phyloP scores from a whole-genome alignment of 2,888 invertebrate species.

The Conops quadrifasciatus region DNA sequence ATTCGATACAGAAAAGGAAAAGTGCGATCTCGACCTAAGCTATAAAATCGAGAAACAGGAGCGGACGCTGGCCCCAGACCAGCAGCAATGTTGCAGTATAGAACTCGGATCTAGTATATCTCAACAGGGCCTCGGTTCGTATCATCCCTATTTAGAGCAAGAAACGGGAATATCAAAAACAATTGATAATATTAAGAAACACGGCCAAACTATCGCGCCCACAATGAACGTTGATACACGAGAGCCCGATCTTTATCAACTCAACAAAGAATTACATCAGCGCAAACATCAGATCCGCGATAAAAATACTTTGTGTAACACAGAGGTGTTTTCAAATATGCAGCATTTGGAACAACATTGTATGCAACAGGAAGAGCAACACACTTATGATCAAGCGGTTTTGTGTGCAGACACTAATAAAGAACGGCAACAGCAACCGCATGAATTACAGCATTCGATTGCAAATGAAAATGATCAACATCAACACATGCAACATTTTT shows the following conservation, averaged over 20 bases:
- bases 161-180: not conserved
- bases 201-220: not conserved
- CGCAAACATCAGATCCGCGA: not conserved
- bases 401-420: constrained; percentile 6
- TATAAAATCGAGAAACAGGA: not conserved
- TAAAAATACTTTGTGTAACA: not conserved
- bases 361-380: constrained; percentile 8
- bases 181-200: not conserved
- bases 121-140: not conserved
- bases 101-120: not conserved
- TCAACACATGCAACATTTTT: constrained; percentile 10
- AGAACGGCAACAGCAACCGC: constrained; percentile 20
- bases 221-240: not conserved
- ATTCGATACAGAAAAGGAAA: too few species aligned
- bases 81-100: not conserved
- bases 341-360: not conserved
- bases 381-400: not conserved
- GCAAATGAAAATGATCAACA: constrained; percentile 21
- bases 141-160: constrained; percentile 4
- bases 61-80: not conserved
- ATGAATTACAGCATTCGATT: constrained; percentile 17
- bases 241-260: constrained; percentile 19
- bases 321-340: constrained; percentile 13
- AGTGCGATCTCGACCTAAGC: too few species aligned
- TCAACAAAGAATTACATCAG: constrained; percentile 11